A percentile compares a stretch with the other conserved stretches of the same genome.
Evolutionary conservation across 2,888 invertebrate genomes (phyloP).

Genomic region (Pyrocoelia pectoralis): DNA sequence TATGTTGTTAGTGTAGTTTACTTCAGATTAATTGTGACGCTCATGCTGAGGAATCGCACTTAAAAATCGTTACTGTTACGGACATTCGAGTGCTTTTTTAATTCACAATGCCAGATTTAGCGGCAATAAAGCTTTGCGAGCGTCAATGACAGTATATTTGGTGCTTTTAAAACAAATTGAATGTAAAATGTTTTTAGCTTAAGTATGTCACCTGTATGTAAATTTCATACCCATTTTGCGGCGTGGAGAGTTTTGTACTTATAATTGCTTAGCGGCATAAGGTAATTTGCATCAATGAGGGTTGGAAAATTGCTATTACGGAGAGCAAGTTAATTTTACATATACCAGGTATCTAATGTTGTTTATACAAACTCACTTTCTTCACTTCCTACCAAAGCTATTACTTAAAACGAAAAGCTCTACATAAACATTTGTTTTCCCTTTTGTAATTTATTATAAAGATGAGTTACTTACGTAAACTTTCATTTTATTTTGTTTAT

Average conservation of each 20-base stretch:
- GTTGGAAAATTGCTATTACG: slow-evolving; percentile 8
- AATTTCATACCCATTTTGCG: neutral
- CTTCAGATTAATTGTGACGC: too few relatives aligned
- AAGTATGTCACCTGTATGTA: neutral
- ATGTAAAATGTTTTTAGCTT: neutral
- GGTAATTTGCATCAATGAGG: slow-evolving; percentile 2
- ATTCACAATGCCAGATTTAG: too few relatives aligned
- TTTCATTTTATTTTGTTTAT: too few relatives aligned
- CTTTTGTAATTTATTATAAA: too few relatives aligned
- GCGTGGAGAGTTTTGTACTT: neutral
- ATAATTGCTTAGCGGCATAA: neutral
- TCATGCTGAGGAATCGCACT: too few relatives aligned
- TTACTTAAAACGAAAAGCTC: neutral
- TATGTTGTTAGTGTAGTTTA: too few relatives aligned
- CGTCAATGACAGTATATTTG: neutral
- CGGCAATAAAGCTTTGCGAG: neutral
- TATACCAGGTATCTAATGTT: neutral
- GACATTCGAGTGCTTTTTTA: too few relatives aligned
- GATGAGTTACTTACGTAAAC: too few relatives aligned
- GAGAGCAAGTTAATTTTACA: slow-evolving; percentile 1
- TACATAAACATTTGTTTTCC: neutral
- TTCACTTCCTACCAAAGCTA: neutral
- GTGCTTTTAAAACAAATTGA: neutral
- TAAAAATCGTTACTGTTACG: too few relatives aligned
- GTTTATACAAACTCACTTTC: neutral